Evolutionary conservation across 2,888 invertebrate species (phyloP).

Genomic region (Brachypalpus laphriformis): DNA sequence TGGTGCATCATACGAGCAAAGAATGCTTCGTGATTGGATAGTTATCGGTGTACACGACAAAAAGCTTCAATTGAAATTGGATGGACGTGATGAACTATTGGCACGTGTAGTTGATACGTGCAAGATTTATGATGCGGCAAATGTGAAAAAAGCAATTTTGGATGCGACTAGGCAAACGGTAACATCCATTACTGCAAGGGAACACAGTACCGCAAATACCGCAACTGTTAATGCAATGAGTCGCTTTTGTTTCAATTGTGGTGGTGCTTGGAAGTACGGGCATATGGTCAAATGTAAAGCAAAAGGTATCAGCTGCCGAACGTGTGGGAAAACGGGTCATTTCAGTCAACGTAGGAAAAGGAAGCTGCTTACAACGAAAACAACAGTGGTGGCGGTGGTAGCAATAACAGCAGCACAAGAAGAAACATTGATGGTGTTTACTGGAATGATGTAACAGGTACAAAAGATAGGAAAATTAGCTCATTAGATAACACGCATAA

Average conservation of each 20-base stretch:
- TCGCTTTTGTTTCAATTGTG: slow-evolving; percentile 47
- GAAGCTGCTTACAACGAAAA: not conserved
- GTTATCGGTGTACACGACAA: slow-evolving; percentile 40
- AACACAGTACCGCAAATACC: not conserved
- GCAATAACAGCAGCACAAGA: not conserved
- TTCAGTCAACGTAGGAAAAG: not conserved
- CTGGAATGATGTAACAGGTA: not conserved
- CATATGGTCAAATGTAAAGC: slow-evolving; percentile 31
- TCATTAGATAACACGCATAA: not conserved
- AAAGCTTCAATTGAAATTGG: slow-evolving; percentile 47
- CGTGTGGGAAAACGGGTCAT: slow-evolving; percentile 16
- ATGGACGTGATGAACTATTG: slow-evolving; percentile 57
- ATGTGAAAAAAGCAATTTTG: slow-evolving; percentile 36
- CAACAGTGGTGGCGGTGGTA: not conserved
- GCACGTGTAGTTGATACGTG: slow-evolving; percentile 47
- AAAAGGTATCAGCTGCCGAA: slow-evolving; percentile 7
- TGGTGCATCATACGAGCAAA: slow-evolving; percentile 44
- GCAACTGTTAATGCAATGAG: not conserved
- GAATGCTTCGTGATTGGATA: slow-evolving; percentile 64
- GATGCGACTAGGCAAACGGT: not conserved
- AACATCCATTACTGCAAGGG: not conserved
- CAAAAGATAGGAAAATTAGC: not conserved
- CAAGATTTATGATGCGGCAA: slow-evolving; percentile 47
- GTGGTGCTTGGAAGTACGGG: slow-evolving; percentile 12
- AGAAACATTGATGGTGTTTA: not conserved